Evolutionary conservation across 2,113 vertebrate genomes (phyloP).

Genomic region (sheep (Ovis aries)): DNA sequence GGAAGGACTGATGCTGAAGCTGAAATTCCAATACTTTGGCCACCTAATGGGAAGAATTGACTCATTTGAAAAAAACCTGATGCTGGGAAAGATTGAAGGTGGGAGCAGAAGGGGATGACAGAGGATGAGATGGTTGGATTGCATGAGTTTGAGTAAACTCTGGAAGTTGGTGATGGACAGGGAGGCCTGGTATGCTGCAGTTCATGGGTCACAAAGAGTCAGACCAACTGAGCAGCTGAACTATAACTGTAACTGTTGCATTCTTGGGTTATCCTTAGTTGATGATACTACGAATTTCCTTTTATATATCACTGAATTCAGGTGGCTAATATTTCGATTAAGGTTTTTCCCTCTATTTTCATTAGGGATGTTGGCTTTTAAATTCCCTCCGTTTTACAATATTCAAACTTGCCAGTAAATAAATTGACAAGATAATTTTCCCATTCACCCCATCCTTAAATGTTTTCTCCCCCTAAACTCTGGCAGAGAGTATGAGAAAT

Average conservation of each 20-base stretch:
- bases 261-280: neutral
- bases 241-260: neutral
- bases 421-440: neutral
- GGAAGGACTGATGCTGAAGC: neutral
- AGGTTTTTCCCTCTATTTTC: neutral
- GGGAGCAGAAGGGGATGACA: accelerated
- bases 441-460: no score
- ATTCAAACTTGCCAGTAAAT: neutral
- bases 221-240: neutral
- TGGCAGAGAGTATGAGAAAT: neutral
- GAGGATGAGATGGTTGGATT: neutral
- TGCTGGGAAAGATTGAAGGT: neutral
- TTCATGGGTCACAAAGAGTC: neutral
- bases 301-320: neutral
- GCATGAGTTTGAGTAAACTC: neutral
- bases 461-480: neutral
- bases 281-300: neutral
- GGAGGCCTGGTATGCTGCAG: neutral
- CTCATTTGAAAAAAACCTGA: neutral
- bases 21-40: neutral
- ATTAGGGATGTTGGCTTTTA: neutral
- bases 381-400: neutral
- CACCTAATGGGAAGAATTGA: neutral
- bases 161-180: neutral
- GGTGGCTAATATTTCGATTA: neutral